phyloP scores from a whole-genome alignment of 2,113 vertebrate genomes.

The Triplophysa tibetana region DNA sequence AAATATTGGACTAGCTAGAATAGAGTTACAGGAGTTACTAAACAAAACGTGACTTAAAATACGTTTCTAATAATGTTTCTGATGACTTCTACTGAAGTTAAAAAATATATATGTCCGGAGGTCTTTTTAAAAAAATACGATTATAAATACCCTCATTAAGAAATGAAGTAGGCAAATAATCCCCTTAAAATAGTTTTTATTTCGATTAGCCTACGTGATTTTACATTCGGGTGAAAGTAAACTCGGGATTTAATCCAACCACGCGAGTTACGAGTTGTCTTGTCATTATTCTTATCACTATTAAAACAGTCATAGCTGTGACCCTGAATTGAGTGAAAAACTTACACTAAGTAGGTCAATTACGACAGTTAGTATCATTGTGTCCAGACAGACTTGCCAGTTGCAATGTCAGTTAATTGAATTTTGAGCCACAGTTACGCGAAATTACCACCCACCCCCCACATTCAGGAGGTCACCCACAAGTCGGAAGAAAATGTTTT shows the following conservation, averaged over 20 bases:
- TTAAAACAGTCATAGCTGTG: slow-evolving; percentile 22
- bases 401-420: slow-evolving; percentile 49
- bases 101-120: no score
- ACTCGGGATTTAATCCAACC: background rate
- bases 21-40: no score
- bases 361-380: slow-evolving; percentile 52
- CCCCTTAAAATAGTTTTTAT: background rate
- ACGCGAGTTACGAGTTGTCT: background rate
- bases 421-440: slow-evolving; percentile 43
- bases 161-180: no score
- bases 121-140: no score
- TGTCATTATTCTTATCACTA: slow-evolving; percentile 13
- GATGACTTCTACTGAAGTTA: no score
- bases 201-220: no score
- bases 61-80: background rate
- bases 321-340: slow-evolving; percentile 21
- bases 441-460: slow-evolving; percentile 28
- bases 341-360: slow-evolving; percentile 50
- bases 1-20: no score
- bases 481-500: background rate
- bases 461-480: background rate
- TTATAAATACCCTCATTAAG: no score
- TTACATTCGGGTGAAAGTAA: background rate
- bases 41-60: background rate
- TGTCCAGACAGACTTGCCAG: slow-evolving; percentile 48